Evolutionary conservation across 1,140 invertebrate species (phyloP).

Genomic region (Drosophila pectinifera): DNA sequence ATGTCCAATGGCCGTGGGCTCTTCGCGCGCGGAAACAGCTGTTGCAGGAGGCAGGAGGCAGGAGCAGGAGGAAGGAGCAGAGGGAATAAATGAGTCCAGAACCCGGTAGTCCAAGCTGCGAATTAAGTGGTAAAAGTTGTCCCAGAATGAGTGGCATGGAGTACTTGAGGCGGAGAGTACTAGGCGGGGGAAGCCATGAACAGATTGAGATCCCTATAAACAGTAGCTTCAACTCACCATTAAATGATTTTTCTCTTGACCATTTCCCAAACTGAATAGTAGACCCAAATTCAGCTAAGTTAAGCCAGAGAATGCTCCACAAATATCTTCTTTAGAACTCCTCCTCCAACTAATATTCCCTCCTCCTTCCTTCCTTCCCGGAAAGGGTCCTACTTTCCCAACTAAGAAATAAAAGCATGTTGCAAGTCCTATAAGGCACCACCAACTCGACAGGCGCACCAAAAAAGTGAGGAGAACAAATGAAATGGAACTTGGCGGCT

Average conservation of each 20-base stretch:
- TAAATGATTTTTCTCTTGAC: too few relatives aligned
- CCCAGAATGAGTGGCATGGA: conserved; percentile 2
- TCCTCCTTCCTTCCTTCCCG: conserved; percentile 23
- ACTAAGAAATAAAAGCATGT: conserved; percentile 61
- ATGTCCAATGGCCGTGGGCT: conserved; percentile 35
- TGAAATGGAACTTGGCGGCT: conserved; percentile 52
- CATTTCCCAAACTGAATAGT: too few relatives aligned
- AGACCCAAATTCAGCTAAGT: too few relatives aligned
- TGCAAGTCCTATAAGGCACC: conserved; percentile 49
- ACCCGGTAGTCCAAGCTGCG: conserved; percentile 28
- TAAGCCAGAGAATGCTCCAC: not conserved
- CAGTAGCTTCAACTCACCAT: too few relatives aligned
- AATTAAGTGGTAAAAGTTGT: conserved; percentile 62
- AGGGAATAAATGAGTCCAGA: conserved; percentile 46
- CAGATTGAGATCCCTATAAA: not conserved
- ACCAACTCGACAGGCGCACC: conserved; percentile 44
- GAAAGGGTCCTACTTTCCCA: conserved; percentile 31
- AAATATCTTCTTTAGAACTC: not conserved
- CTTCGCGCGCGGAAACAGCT: conserved; percentile 58
- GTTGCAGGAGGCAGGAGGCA: conserved; percentile 17
- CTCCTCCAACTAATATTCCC: not conserved
- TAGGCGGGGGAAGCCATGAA: not conserved
- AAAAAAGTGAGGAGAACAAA: conserved; percentile 32
- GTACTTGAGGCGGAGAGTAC: too few relatives aligned
- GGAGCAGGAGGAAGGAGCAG: not conserved